Conservation (phyloP, 2,797 vertebrate species). For the Propithecus deckenii region DNA sequence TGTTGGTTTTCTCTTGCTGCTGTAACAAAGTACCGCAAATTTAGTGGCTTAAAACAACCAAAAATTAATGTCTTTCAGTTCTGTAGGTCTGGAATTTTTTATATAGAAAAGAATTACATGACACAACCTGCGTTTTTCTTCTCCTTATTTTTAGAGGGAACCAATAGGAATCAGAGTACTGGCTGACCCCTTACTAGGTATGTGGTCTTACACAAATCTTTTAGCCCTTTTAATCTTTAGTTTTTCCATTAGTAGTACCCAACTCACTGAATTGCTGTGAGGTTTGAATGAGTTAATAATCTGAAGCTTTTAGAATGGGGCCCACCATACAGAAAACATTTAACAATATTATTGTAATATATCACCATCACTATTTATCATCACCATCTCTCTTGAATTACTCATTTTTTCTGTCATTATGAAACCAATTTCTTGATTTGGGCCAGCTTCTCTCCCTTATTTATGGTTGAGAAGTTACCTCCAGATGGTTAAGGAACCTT, state of each 20-base stretch:
- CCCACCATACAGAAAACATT: not conserved
- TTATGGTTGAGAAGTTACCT: not conserved
- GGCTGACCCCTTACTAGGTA: not conserved
- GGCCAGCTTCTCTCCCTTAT: not conserved
- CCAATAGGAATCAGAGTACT: not conserved
- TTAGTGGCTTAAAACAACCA: not conserved
- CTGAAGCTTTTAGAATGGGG: not conserved
- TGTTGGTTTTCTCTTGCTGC: not conserved
- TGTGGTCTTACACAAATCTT: not conserved
- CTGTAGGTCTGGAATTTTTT: not conserved
- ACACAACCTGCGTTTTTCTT: not conserved
- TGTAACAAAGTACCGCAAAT: not conserved
- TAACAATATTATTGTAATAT: not conserved
- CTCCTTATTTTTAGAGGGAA: conserved; percentile 1
- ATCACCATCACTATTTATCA: not conserved
- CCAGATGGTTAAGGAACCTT: not conserved
- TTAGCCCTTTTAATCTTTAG: not conserved
- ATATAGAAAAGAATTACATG: not conserved
- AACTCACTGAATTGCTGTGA: not conserved
- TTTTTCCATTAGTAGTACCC: not conserved
- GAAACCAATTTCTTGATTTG: conserved; percentile 13
- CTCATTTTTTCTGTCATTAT: not conserved
- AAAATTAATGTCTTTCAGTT: not conserved
- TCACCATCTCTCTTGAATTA: not conserved
- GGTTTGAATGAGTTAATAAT: not conserved